These are phyloP conservation scores for Hirundichthys speculiger DNA, from an alignment of 2,113 vertebrate genomes.

Conservation along the genomic window DNA sequence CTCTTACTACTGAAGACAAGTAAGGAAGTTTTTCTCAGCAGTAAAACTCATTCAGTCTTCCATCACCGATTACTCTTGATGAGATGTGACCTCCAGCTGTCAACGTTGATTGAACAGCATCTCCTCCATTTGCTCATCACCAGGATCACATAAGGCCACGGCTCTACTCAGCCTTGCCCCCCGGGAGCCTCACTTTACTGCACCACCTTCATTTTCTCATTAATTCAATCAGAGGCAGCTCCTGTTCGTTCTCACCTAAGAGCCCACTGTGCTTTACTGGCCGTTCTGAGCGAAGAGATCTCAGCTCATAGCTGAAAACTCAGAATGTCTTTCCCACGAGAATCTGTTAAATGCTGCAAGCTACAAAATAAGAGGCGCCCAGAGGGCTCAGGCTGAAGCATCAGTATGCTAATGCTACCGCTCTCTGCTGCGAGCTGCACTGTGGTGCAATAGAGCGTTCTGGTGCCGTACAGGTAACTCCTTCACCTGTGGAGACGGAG, in stretches of 20 bases:
- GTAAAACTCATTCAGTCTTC: conserved; percentile 25
- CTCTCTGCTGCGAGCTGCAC: background rate
- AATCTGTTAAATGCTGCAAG: conserved; percentile 20
- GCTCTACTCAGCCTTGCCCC: conserved; percentile 23
- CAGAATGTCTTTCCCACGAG: conserved; percentile 6
- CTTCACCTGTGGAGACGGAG: conserved; percentile 7
- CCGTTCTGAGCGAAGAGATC: conserved; percentile 2
- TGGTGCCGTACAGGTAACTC: background rate
- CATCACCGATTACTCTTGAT: conserved; percentile 48
- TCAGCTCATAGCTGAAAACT: conserved; percentile 21
- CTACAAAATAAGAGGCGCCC: conserved; percentile 24
- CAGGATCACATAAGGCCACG: conserved; percentile 45
- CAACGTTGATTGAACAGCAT: conserved; percentile 37
- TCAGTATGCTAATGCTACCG: conserved; percentile 12
- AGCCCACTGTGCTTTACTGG: conserved; percentile 2
- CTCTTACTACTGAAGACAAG: too few species aligned
- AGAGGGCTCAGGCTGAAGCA: conserved; percentile 8
- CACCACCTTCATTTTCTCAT: conserved; percentile 47
- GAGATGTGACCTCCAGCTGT: conserved; percentile 60
- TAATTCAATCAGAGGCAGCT: conserved; percentile 29
- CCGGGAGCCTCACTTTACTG: conserved; percentile 25
- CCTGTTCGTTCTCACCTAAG: conserved; percentile 3
- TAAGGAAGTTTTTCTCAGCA: conserved; percentile 5
- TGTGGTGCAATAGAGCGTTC: background rate
- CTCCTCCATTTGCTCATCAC: conserved; percentile 53